Evolutionary conservation across 2,113 vertebrate genomes (phyloP).

Genomic region (Myanophis thanlyinensis): DNA sequence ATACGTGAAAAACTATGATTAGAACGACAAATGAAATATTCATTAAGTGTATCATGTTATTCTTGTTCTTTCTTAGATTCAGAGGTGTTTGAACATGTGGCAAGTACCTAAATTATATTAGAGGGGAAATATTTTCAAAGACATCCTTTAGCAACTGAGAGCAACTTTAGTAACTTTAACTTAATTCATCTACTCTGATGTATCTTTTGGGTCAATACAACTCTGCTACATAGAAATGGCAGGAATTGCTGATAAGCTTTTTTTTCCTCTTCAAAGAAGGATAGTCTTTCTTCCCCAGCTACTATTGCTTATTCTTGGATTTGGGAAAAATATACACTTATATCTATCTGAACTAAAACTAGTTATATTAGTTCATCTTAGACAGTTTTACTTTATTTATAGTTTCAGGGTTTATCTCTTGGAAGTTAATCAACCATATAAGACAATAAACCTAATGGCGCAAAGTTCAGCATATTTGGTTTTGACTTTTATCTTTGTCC

Average conservation of each 20-base stretch:
- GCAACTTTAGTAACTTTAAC: too few species aligned
- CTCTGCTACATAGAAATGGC: neutral
- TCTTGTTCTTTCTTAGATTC: conserved; percentile 6
- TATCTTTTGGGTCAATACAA: neutral
- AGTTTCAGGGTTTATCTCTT: neutral
- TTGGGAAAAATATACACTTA: neutral
- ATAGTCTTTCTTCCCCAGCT: neutral
- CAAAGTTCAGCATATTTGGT: neutral
- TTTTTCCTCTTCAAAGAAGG: neutral
- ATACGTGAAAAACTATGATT: neutral
- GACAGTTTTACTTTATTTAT: neutral
- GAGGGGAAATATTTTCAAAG: neutral
- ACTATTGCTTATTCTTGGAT: neutral
- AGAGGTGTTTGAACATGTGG: neutral
- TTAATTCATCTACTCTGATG: neutral
- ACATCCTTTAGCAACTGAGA: neutral
- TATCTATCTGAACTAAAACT: neutral
- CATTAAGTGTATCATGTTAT: conserved; percentile 7
- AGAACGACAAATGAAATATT: conserved; percentile 3
- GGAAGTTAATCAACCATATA: neutral
- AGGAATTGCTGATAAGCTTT: neutral
- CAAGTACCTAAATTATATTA: neutral
- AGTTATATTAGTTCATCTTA: neutral
- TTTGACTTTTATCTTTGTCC: neutral
- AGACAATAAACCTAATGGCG: neutral